Evolutionary conservation across 1,140 invertebrate genomes (phyloP), one percentile per base, ranked within the genome.

Genomic region (Brachystomella parvula): DNA sequence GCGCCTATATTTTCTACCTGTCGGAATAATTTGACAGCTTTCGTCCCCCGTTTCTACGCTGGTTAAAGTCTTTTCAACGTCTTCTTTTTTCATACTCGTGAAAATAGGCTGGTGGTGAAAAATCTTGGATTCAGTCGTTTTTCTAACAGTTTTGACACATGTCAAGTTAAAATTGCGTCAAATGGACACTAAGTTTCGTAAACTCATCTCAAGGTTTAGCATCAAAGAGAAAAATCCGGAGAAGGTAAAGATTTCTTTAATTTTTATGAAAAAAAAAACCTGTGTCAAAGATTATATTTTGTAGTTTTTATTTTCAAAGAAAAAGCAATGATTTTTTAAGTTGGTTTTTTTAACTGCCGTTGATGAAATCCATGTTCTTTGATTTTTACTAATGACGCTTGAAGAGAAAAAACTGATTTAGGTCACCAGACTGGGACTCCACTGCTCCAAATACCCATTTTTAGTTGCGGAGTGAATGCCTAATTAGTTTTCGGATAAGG

Each of bases 161-260:
- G n/a, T n/a, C n/a, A n/a, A n/a, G n/a, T n/a, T n/a, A 44, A 44
- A 44, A 44, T 12, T 9, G 15, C 9, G 49, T 6, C 24, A 6
- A 59, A 59, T 59, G 57, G 57, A 59, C 30, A 32, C 57, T 9
- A 59, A 26, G 30, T 59, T 59, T 29, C 57, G 57, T 6, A 59
- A 59, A 59, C 57, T 59, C 21, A 59, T 59, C 57, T 59, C 57
- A 6, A 21, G 57, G 9, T 31, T 59, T 2, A 59, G 57, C 57
- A 59, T 59, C 57, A 59, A 59, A 59, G 57, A 59, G 30, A 59
- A 32, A 29, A 59, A 59, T 9, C 21, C 24, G 9, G 57, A 59
- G 24, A 59, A 59, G 57, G 57, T 59, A 32, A 32, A 12, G 9
- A 9, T 44, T 44, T 44, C n/a, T 44, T 44, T 44, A n/a, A 12